phyloP scores from a whole-genome alignment of 2,113 vertebrate genomes.

The Chaetorhynchus papuensis region DNA sequence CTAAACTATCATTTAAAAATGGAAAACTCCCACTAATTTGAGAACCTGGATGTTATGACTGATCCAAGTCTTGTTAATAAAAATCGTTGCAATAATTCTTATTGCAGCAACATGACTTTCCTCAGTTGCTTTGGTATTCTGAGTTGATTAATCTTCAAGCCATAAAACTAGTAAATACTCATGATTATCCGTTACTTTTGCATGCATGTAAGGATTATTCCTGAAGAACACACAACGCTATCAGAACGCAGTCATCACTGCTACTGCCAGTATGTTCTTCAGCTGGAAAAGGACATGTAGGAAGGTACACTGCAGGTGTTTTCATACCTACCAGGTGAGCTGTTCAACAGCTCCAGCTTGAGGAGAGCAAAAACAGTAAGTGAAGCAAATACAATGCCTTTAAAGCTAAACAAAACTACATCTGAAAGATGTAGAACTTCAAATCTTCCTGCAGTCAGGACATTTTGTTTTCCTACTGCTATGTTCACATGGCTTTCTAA shows the following conservation, averaged over 20 bases:
- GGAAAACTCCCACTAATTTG: background rate
- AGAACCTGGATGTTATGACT: background rate
- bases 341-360: background rate
- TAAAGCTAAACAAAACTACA: background rate
- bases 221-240: background rate
- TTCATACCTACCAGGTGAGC: background rate
- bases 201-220: background rate
- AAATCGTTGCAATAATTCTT: background rate
- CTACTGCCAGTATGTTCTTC: background rate
- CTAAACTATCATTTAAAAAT: background rate
- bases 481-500: background rate
- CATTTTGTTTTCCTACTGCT: background rate
- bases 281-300: background rate
- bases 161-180: background rate
- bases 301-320: background rate
- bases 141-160: background rate
- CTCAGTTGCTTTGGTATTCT: background rate
- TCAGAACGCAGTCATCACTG: background rate
- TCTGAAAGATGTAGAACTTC: background rate
- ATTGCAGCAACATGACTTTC: background rate
- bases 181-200: background rate
- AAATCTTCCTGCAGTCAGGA: background rate
- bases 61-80: background rate
- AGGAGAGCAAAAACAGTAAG: background rate
- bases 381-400: background rate